A percentile compares a stretch with the other conserved stretches of the same genome.
These are phyloP conservation scores for Phrynocephalus guinanensis DNA, from an alignment of 2,797 vertebrate species.

Conservation along the genomic window DNA sequence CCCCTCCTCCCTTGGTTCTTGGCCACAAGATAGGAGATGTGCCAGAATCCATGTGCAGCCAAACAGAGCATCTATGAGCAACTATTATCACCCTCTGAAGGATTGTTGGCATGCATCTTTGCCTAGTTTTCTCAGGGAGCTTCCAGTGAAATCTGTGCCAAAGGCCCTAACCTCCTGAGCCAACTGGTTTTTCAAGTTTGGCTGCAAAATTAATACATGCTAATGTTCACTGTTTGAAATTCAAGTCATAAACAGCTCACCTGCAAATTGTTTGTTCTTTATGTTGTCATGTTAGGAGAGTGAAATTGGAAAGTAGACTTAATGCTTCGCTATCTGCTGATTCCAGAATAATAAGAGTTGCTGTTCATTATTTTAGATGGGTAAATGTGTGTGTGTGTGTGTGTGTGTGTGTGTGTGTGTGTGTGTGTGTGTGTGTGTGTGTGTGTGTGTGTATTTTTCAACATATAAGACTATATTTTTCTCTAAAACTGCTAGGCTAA, in stretches of 20 bases:
- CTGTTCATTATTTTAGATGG: conserved; percentile 24
- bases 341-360: conserved; percentile 16
- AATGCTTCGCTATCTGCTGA: conserved; percentile 43
- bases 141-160: conserved; percentile 62
- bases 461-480: too few relatives aligned
- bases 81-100: conserved; percentile 34
- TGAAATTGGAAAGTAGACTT: conserved; percentile 59
- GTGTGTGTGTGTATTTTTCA: background rate
- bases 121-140: conserved; percentile 40
- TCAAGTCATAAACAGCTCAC: conserved; percentile 67
- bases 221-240: conserved; percentile 68
- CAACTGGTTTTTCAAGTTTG: conserved; percentile 68
- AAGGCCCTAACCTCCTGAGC: conserved; percentile 39
- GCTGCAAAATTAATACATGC: conserved; percentile 73
- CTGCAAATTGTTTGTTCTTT: conserved; percentile 57
- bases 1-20: background rate
- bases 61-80: conserved; percentile 27
- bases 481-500: too few relatives aligned
- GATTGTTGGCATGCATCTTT: conserved; percentile 9
- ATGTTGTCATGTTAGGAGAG: conserved; percentile 41
- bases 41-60: background rate
- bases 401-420: background rate
- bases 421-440: conserved; percentile 31
- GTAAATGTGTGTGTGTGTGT: conserved; percentile 12
- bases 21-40: background rate